Evolutionary conservation across 2,797 vertebrate species (phyloP), one percentile per base, ranked within the genome.

Genomic region (Gadopsis marmoratus): DNA sequence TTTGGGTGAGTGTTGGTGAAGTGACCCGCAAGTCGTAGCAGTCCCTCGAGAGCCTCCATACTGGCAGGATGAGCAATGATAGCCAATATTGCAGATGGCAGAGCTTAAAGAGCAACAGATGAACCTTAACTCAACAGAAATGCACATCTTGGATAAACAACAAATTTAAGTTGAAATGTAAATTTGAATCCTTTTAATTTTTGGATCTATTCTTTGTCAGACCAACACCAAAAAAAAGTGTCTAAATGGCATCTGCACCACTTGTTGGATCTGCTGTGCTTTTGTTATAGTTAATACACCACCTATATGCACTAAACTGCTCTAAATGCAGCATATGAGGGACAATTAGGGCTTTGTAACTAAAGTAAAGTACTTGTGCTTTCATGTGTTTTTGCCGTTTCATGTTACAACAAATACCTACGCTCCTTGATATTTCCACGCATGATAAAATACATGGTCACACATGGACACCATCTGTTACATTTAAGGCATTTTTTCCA

Each of bases 401-500:
- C 13, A 21, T 41, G 43, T 47, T 68, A 7, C 26, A 54, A 47
- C n/a, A 74, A 68, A 73, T 51, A 72, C 56, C 31, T 26, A 14
- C 11, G 26, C 4, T 78, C 19, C 26, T 67, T 73, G 66, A 79
- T 81, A 73, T 76, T 78, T 72, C 26, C 72, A 74, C 8, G 23
- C 69, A 50, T 76, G 39, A 75, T 81, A 74, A 75, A 77, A 68
- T 29, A 59, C 35, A 7, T 7, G 16, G n/a, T 39, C 68, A 26
- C 83, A 84, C 65, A 81, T 82, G 72, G 68, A 62, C 19, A 79
- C 76, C 84, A 84, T 81, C 66, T 81, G 81, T 86, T 82, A 21
- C 23, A 64, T 81, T 82, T 73, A 68, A 78, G 58, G 51, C 63
- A 75, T 65, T 62, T 63, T 60, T 74, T 74, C 13, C 21, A 76